These are phyloP conservation scores for Neoitamus cyanurus DNA, from an alignment of 2,888 invertebrate genomes.

Conservation along the genomic window DNA sequence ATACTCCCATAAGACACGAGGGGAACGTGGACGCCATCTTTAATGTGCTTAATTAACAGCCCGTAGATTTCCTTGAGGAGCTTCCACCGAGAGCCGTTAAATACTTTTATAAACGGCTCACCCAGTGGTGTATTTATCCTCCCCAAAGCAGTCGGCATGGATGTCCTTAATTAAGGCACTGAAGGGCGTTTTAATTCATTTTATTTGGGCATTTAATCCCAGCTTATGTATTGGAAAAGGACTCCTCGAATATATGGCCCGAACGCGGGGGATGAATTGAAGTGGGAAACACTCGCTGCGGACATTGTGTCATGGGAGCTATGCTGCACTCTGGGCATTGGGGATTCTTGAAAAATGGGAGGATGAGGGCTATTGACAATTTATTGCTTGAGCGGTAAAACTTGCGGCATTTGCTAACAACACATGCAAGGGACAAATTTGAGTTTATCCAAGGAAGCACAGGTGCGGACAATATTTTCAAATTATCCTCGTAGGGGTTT, in stretches of 20 bases:
- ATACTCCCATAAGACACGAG: neutral
- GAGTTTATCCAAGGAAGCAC: neutral
- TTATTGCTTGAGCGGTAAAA: neutral
- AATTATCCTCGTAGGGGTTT: too few relatives aligned
- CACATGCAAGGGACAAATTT: too few relatives aligned
- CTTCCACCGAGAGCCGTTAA: slow-evolving; percentile 50
- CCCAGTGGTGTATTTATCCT: slow-evolving; percentile 51
- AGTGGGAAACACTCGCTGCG: neutral
- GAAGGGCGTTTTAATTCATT: slow-evolving; percentile 66
- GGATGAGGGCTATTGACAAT: neutral
- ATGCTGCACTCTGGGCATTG: neutral
- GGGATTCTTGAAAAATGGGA: neutral
- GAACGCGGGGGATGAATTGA: neutral
- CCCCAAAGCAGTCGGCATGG: slow-evolving; percentile 31
- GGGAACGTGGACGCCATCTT: slow-evolving; percentile 48
- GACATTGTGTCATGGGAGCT: neutral
- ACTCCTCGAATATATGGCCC: neutral
- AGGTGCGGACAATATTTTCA: too few relatives aligned
- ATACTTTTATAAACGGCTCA: slow-evolving; percentile 52
- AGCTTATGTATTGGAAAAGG: slow-evolving; percentile 32
- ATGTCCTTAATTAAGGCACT: slow-evolving; percentile 66
- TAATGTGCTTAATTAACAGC: slow-evolving; percentile 53
- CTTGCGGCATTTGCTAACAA: neutral
- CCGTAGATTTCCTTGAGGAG: slow-evolving; percentile 49
- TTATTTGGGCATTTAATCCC: slow-evolving; percentile 50